A percentile compares a stretch with the other conserved stretches of the same genome.
phyloP scores from a whole-genome alignment of 2,888 invertebrate genomes.

The Oscheius onirici region DNA sequence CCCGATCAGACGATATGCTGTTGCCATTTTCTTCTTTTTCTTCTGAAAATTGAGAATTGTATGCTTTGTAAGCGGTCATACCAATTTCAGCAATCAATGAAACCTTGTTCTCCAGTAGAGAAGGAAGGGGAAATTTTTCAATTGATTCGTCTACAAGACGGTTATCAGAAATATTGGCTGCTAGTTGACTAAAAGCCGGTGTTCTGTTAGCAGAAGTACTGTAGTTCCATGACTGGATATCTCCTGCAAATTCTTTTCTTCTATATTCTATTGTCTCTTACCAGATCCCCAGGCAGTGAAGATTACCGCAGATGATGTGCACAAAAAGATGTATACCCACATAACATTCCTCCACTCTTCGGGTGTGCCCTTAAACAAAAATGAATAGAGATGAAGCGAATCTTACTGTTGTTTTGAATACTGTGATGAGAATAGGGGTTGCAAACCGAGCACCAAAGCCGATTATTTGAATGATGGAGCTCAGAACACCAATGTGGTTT shows the following conservation, averaged over 20 bases:
- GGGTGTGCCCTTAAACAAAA: conserved; percentile 54
- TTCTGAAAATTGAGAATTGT: not conserved
- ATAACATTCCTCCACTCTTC: conserved; percentile 60
- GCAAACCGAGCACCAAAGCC: conserved; percentile 51
- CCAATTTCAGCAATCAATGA: not conserved
- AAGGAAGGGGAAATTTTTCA: too few relatives aligned
- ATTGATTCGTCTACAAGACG: too few relatives aligned
- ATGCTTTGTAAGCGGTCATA: not conserved
- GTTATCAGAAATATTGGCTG: not conserved
- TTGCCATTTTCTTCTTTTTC: not conserved
- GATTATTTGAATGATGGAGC: conserved; percentile 52
- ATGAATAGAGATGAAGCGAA: too few relatives aligned
- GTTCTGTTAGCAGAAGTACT: not conserved
- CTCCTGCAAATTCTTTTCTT: not conserved
- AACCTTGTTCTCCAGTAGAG: not conserved
- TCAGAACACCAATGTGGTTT: conserved; percentile 57
- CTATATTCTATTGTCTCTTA: not conserved
- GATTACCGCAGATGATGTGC: conserved; percentile 40
- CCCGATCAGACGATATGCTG: not conserved
- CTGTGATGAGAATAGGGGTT: conserved; percentile 52
- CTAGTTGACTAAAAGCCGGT: not conserved
- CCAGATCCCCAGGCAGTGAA: conserved; percentile 61
- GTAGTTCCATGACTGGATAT: conserved; percentile 27
- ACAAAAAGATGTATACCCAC: conserved; percentile 46
- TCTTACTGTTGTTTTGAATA: conserved; percentile 48